Conservation (phyloP, 92 coral and sea anemone species). For the Porites divaricata region DNA sequence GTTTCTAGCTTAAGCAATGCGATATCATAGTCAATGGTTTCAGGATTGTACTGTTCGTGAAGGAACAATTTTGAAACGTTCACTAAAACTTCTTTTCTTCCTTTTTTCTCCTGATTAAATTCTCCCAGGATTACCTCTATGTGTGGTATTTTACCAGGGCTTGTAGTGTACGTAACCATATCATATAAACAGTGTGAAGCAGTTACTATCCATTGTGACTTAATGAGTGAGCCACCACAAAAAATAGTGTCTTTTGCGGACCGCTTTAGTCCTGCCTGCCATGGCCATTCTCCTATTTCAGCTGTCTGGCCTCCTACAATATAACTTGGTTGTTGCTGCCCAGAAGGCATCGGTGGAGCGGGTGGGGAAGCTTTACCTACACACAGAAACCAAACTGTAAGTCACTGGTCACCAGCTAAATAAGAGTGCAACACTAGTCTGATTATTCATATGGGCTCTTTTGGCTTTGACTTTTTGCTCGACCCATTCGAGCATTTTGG, state of each 20-base stretch:
- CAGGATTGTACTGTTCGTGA: conserved; percentile 58
- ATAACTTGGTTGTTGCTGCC: conserved; percentile 40
- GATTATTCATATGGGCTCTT: too few species aligned
- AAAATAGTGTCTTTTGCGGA: conserved; percentile 38
- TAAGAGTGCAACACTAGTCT: too few species aligned
- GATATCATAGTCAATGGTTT: conserved; percentile 65
- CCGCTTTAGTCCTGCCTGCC: conserved; percentile 68
- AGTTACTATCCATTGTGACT: conserved; percentile 56
- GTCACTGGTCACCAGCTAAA: background rate
- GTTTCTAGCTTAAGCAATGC: conserved; percentile 54
- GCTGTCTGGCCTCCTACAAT: conserved; percentile 65
- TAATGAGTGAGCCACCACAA: conserved; percentile 63
- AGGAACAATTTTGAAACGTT: conserved; percentile 46
- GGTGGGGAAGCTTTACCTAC: background rate
- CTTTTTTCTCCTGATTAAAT: conserved; percentile 50
- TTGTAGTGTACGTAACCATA: conserved; percentile 38
- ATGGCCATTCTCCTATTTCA: conserved; percentile 57
- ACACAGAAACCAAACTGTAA: background rate
- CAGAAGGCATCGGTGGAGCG: background rate
- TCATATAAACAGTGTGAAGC: conserved; percentile 67
- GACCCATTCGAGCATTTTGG: too few species aligned
- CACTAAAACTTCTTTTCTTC: conserved; percentile 45
- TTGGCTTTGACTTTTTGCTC: too few species aligned
- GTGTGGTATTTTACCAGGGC: conserved; percentile 28
- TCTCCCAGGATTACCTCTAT: conserved; percentile 67